phyloP scores from a whole-genome alignment of 2,113 vertebrate species.

The Lagopus leucura region DNA sequence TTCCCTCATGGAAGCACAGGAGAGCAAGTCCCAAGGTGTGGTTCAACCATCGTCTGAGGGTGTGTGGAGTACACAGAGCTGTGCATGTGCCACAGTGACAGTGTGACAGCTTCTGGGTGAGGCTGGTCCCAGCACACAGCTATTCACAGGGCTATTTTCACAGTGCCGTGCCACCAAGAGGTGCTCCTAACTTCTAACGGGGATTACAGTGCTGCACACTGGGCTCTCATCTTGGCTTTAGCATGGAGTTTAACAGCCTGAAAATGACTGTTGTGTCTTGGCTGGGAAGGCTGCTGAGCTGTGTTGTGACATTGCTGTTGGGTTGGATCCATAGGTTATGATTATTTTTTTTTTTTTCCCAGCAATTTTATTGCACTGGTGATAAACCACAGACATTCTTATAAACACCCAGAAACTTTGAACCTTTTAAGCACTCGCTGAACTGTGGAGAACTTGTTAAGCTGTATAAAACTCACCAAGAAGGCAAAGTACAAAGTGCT shows the following conservation, averaged over 20 bases:
- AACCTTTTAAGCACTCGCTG: slow-evolving; percentile 22
- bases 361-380: slow-evolving; percentile 30
- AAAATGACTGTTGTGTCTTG: neutral
- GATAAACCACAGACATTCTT: slow-evolving; percentile 46
- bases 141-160: neutral
- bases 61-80: neutral
- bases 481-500: slow-evolving; percentile 62
- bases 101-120: neutral
- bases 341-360: slow-evolving; percentile 42
- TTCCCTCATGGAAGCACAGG: rapidly evolving
- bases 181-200: neutral
- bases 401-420: slow-evolving; percentile 59
- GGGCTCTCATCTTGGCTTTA: neutral
- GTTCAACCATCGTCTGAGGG: neutral
- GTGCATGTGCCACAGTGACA: neutral
- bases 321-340: slow-evolving; percentile 3
- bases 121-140: neutral
- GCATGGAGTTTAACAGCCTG: neutral
- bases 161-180: neutral
- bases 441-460: slow-evolving; percentile 6
- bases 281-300: neutral
- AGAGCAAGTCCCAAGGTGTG: neutral
- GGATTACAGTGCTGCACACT: neutral
- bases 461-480: slow-evolving; percentile 8
- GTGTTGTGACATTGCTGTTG: slow-evolving; percentile 19